These are phyloP conservation scores for Andinoacara biseriatus DNA, from an alignment of 2,113 vertebrate species.

Conservation along the genomic window DNA sequence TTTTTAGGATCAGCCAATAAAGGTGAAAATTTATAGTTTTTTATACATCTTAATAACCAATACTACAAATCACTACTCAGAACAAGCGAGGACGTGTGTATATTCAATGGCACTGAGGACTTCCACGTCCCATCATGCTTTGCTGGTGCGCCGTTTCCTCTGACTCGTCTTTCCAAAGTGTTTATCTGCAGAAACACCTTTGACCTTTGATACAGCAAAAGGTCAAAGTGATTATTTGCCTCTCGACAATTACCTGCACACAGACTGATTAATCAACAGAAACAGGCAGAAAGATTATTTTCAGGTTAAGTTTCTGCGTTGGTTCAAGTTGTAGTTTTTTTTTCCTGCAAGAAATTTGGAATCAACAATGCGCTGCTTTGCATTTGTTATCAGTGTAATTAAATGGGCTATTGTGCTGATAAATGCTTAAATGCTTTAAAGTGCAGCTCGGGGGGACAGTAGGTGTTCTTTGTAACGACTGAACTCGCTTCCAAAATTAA, in stretches of 20 bases:
- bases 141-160: background rate
- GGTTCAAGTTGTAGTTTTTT: constrained; percentile 52
- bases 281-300: constrained; percentile 15
- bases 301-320: constrained; percentile 23
- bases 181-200: constrained; percentile 54
- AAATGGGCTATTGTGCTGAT: constrained; percentile 73
- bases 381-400: constrained; percentile 63
- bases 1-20: background rate
- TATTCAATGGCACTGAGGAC: background rate
- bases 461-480: constrained; percentile 66
- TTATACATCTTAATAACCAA: background rate
- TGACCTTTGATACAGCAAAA: constrained; percentile 68
- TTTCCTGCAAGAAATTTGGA: constrained; percentile 37
- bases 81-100: background rate
- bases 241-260: constrained; percentile 63
- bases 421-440: constrained; percentile 62
- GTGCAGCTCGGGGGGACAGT: constrained; percentile 53
- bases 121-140: background rate
- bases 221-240: constrained; percentile 70
- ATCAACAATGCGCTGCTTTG: constrained; percentile 58
- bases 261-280: constrained; percentile 63
- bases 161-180: constrained; percentile 10
- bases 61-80: background rate
- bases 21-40: background rate
- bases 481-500: constrained; percentile 69